phyloP scores from a whole-genome alignment of 2,797 vertebrate species.

The Psittacula echo region DNA sequence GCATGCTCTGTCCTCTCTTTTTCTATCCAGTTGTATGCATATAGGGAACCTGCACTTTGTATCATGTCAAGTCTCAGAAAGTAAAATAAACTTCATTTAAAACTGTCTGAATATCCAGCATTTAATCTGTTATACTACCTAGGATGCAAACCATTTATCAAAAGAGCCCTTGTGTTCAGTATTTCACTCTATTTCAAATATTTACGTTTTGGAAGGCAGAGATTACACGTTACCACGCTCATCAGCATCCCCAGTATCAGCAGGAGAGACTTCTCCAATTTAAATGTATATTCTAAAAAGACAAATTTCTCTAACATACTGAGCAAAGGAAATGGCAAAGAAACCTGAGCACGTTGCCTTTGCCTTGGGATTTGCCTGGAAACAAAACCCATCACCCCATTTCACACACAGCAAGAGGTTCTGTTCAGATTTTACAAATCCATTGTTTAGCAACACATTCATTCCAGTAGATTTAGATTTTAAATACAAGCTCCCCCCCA shows the following conservation, averaged over 20 bases:
- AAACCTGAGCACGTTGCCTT: background rate
- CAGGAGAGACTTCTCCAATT: background rate
- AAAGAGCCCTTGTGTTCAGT: background rate
- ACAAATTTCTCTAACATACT: background rate
- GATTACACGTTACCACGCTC: fast-evolving
- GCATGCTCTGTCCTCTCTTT: background rate
- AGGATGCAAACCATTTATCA: background rate
- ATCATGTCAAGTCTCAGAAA: background rate
- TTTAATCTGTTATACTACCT: background rate
- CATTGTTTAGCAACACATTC: background rate
- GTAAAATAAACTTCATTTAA: background rate
- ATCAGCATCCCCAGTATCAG: background rate
- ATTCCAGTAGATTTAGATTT: background rate
- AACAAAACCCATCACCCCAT: background rate
- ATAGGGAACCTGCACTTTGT: background rate
- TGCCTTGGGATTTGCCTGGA: background rate
- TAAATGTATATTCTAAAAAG: background rate
- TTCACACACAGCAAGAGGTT: background rate
- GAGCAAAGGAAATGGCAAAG: background rate
- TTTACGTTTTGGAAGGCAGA: background rate
- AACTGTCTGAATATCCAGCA: background rate
- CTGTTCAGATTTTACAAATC: background rate
- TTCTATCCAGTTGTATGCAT: background rate
- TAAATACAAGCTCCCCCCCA: background rate
- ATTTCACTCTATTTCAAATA: background rate